Base-by-base conservation (phyloP, 2,113 vertebrate species). In the Anoplopoma fimbria region DNA sequence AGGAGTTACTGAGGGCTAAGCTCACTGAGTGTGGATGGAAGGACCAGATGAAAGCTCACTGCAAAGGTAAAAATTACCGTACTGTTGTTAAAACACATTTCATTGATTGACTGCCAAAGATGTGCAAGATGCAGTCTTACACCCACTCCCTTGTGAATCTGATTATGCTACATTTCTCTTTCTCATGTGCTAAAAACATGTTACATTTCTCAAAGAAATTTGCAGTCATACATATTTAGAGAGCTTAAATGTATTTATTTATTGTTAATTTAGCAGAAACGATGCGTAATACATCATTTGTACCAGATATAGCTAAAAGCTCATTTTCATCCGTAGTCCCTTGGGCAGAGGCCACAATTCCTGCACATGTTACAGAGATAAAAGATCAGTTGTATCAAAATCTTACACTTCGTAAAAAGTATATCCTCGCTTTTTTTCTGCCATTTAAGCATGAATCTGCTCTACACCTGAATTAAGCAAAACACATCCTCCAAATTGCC, bases 11-110 rank as follows among this genome's bases (percentile, higher is more conserved):
- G 90, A 96, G 97, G 94, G 96, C 97, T 68, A 99, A 98, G 88
- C 96, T 99, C 91, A 98, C 97, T 67, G 98, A 99, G 91, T 99
- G 98, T 15, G 98, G 98, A 72, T 99, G 98, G 98, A 98, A 97
- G 93, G 98, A 99, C 93, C 97, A 99, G 74, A 93, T 99, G 88
- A 99, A 99, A 91, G 98, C 98, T 80, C 96, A 98, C 57, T 99
- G 97, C 93, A 99, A 98, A 99, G 98, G 98, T 98, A 96, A 15
- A 67, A 12, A 34, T 9, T 3, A 27, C 73, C 47, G 9, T 0
- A 13, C 38, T 57, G 61, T 23, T 42, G 42, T 14, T 17, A 13
- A 75, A 57, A 61, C 31, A 12, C 36, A 40, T 8, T 13, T 9
- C 23, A 2, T 40, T 33, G 19, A 40, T 9, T 42, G 33, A 31